phyloP scores from a whole-genome alignment of 2,888 invertebrate species.

The Molanna angustata region DNA sequence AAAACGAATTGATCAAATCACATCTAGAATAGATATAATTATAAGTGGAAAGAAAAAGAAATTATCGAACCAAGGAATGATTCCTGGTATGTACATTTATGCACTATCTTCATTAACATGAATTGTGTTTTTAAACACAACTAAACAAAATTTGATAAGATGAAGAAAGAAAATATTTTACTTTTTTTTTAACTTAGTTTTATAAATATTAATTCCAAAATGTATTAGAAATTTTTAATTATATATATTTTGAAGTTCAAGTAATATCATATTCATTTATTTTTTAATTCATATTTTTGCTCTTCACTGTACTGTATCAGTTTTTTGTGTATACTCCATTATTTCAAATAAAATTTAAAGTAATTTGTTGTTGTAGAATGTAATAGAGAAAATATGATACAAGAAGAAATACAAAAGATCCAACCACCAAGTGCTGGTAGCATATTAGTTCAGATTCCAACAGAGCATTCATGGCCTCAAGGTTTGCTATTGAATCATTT shows the following conservation, averaged over 20 bases:
- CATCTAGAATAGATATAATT: slow-evolving; percentile 69
- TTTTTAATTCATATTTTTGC: background rate
- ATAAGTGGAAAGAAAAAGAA: slow-evolving; percentile 75
- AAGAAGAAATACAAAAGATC: slow-evolving; percentile 69
- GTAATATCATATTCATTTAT: background rate
- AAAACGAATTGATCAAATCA: slow-evolving; percentile 61
- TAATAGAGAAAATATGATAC: slow-evolving; percentile 58
- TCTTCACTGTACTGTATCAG: slow-evolving; percentile 35
- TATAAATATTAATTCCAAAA: too few species aligned
- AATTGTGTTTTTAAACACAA: too few species aligned
- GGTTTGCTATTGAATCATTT: too few species aligned
- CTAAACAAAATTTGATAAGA: too few species aligned
- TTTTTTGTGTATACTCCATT: slow-evolving; percentile 24
- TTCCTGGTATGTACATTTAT: slow-evolving; percentile 37
- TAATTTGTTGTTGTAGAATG: slow-evolving; percentile 49
- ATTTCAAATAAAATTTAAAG: slow-evolving; percentile 29
- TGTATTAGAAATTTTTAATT: too few species aligned
- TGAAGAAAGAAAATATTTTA: too few species aligned
- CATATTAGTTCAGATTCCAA: slow-evolving; percentile 68
- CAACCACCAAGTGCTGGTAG: slow-evolving; percentile 58
- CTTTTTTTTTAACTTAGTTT: too few species aligned
- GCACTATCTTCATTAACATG: too few species aligned
- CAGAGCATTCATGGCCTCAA: slow-evolving; percentile 47
- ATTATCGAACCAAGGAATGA: slow-evolving; percentile 52
- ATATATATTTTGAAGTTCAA: background rate